Evolutionary conservation across 2,797 vertebrate species (phyloP).

Genomic region (Hypotaenidia okinawae): DNA sequence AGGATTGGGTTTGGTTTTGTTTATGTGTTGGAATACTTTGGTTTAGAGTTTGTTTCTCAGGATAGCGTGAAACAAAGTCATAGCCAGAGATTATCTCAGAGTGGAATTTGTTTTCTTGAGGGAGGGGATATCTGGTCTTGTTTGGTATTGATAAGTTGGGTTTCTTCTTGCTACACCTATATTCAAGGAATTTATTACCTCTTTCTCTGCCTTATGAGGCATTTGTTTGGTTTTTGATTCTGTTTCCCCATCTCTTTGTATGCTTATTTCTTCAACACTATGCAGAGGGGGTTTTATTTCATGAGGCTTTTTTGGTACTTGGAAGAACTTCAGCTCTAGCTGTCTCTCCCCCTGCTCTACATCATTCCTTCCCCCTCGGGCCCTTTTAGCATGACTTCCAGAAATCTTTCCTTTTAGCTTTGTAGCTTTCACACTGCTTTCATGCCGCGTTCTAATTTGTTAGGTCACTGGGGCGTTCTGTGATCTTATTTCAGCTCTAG

Average conservation of each 20-base stretch:
- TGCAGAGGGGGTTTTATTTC: neutral
- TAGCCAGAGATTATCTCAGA: neutral
- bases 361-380: fast-evolving
- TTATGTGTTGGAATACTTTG: neutral
- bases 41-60: neutral
- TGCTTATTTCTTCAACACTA: neutral
- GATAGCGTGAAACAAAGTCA: neutral
- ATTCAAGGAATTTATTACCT: neutral
- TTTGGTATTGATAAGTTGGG: neutral
- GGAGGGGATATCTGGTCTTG: neutral
- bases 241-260: neutral
- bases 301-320: neutral
- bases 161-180: neutral
- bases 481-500: slow-evolving; percentile 17
- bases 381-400: neutral
- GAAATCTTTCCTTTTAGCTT: neutral
- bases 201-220: neutral
- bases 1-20: neutral
- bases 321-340: neutral
- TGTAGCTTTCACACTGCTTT: neutral
- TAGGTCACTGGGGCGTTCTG: neutral
- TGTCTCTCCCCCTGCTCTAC: neutral
- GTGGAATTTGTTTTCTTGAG: neutral
- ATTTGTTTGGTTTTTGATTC: neutral
- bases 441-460: neutral